Evolutionary conservation across 2,113 vertebrate species (phyloP).

Genomic region (Lamprotornis superbus): DNA sequence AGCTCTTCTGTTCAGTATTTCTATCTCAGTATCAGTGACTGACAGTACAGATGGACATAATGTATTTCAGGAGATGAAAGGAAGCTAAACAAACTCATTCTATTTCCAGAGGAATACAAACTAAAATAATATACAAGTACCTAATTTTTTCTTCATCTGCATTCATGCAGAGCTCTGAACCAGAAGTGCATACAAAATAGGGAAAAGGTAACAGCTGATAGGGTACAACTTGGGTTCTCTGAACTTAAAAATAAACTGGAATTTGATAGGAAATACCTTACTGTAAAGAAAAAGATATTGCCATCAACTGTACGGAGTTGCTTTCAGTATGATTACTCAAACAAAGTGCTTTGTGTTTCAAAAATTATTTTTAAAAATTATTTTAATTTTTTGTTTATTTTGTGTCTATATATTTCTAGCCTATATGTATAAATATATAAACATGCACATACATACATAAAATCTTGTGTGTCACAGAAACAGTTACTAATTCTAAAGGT

Average conservation of each 20-base stretch:
- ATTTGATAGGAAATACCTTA: conserved; percentile 36
- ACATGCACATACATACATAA: background rate
- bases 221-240: background rate
- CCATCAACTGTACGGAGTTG: background rate
- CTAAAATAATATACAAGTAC: background rate
- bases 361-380: background rate
- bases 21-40: background rate
- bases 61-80: background rate
- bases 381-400: background rate
- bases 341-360: conserved; percentile 18
- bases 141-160: background rate
- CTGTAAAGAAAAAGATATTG: background rate
- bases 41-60: background rate
- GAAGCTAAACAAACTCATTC: background rate
- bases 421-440: background rate
- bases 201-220: background rate
- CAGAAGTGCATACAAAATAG: background rate
- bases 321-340: conserved; percentile 1
- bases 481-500: background rate
- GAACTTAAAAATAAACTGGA: conserved; percentile 28
- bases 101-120: conserved; percentile 5
- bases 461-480: background rate
- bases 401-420: background rate
- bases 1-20: background rate
- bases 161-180: background rate